A percentile compares a stretch with the other conserved stretches of the same genome.
Evolutionary conservation across 1,140 invertebrate genomes (phyloP).

Genomic region (Brachionus paranguensis): DNA sequence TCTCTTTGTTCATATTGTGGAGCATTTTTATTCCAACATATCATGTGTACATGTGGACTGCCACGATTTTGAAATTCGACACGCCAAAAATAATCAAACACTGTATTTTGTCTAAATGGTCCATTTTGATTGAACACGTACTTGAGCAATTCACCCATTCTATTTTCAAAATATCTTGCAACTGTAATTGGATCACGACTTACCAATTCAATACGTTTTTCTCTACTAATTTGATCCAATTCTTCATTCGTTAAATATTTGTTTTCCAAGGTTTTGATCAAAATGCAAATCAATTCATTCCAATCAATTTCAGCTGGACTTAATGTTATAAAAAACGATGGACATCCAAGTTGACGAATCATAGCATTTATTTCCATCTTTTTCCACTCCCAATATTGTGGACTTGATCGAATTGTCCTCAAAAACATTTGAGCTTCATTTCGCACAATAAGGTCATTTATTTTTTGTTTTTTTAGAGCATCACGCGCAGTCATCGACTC

Average conservation of each 20-base stretch:
- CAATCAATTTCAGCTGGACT: not conserved
- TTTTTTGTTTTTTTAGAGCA: not conserved
- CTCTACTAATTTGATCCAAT: not conserved
- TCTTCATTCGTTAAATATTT: not conserved
- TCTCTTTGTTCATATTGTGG: no score
- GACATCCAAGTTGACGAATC: not conserved
- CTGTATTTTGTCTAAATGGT: not conserved
- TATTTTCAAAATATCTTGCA: not conserved
- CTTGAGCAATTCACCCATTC: not conserved
- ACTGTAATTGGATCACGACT: not conserved
- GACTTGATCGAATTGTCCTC: not conserved
- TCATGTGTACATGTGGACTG: no score
- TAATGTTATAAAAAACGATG: not conserved
- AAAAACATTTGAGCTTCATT: constrained; percentile 12
- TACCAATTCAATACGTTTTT: not conserved
- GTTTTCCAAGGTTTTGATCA: not conserved
- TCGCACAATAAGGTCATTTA: not conserved
- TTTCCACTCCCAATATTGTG: constrained; percentile 5
- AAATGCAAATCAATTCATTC: not conserved
- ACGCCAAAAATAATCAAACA: not conserved
- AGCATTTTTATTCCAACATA: no score
- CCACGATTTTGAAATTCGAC: not conserved
- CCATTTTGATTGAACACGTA: not conserved
- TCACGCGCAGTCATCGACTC: not conserved
- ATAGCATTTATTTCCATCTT: not conserved